These are phyloP conservation scores for Panagrolaimus sp. DNA, from an alignment of 1,140 invertebrate species.

Conservation along the genomic window DNA sequence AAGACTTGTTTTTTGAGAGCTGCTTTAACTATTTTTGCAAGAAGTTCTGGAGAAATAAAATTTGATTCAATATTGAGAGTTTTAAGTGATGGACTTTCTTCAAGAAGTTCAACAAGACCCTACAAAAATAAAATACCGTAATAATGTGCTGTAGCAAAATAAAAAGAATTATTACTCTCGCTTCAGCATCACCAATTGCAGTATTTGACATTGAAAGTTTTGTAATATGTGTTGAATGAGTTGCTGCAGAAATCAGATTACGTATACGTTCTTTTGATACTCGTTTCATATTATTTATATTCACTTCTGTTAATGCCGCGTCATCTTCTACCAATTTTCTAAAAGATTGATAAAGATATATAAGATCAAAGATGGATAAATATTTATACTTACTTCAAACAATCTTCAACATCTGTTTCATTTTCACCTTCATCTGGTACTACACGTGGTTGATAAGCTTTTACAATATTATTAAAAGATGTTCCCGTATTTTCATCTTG, in stretches of 20 bases:
- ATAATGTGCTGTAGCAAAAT: background rate
- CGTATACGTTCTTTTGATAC: constrained; percentile 91
- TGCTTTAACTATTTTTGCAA: constrained; percentile 53
- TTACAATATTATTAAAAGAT: constrained; percentile 58
- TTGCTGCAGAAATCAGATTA: constrained; percentile 77
- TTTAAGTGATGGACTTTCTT: constrained; percentile 39
- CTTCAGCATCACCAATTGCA: constrained; percentile 79
- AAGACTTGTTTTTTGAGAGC: constrained; percentile 51
- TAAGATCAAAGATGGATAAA: background rate
- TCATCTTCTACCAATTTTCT: constrained; percentile 70
- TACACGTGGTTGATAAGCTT: constrained; percentile 57
- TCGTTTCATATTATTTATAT: constrained; percentile 97
- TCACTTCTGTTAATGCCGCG: constrained; percentile 75
- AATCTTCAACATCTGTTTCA: constrained; percentile 61
- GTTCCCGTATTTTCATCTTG: constrained; percentile 57
- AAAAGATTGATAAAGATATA: constrained; percentile 15
- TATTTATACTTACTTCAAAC: constrained; percentile 22
- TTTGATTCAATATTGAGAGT: constrained; percentile 58
- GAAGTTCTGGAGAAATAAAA: constrained; percentile 52
- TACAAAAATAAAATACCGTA: constrained; percentile 26
- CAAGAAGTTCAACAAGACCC: constrained; percentile 54
- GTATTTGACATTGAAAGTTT: constrained; percentile 85
- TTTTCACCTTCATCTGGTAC: constrained; percentile 61
- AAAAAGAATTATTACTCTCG: constrained; percentile 60
- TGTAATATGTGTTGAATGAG: constrained; percentile 82